Percentiles rank a stretch among this genome's conserved stretches.
phyloP scores from a whole-genome alignment of 2,113 vertebrate genomes.

The Papio anubis region DNA sequence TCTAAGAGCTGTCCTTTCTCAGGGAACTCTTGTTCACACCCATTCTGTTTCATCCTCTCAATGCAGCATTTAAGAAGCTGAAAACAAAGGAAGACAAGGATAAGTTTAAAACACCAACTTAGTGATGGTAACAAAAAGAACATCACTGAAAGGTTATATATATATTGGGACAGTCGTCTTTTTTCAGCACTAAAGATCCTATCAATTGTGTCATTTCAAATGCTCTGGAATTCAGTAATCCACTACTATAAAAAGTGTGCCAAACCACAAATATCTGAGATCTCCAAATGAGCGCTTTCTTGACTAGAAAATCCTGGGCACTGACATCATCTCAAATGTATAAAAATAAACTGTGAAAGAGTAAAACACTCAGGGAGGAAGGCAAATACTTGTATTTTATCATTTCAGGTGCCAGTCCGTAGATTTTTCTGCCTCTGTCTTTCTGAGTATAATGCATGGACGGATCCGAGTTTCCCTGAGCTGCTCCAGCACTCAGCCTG shows the following conservation, averaged over 20 bases:
- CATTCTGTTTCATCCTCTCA: not conserved
- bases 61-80: not conserved
- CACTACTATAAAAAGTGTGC: not conserved
- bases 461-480: not conserved
- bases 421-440: not conserved
- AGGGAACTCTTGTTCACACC: not conserved
- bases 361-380: not conserved
- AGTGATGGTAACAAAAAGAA: not conserved
- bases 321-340: not conserved
- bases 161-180: not conserved
- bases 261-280: not conserved
- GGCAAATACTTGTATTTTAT: not conserved
- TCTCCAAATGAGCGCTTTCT: not conserved
- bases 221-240: not conserved
- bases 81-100: not conserved
- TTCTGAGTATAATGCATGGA: not conserved
- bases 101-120: slow-evolving; percentile 24
- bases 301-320: not conserved
- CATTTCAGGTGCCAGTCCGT: not conserved
- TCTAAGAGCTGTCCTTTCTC: not conserved
- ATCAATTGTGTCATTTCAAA: not conserved
- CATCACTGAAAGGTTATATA: not conserved
- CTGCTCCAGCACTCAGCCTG: not conserved
- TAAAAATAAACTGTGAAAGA: not conserved
- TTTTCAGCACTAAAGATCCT: not conserved